Evolutionary conservation across 1,140 invertebrate genomes (phyloP).

Genomic region (Samia ricini): DNA sequence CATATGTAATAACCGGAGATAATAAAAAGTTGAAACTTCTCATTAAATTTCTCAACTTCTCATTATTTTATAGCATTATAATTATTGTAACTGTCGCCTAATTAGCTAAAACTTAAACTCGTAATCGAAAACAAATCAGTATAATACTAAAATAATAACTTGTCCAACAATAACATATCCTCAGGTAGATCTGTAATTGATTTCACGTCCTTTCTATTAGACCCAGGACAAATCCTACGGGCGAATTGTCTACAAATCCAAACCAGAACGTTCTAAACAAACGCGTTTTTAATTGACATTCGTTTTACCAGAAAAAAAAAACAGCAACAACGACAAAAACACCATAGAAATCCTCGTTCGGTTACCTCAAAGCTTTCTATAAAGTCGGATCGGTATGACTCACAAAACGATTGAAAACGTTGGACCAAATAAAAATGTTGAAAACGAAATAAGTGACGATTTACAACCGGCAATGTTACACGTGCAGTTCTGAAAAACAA

Average conservation of each 20-base stretch:
- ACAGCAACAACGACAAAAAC: no score
- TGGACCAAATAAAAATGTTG: conserved; percentile 3
- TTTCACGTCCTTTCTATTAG: not conserved
- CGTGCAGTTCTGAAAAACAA: conserved; percentile 20
- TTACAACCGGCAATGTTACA: conserved; percentile 22
- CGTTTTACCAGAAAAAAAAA: not conserved
- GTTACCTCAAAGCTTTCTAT: not conserved
- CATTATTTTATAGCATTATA: no score
- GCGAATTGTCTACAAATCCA: not conserved
- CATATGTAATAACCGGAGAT: no score
- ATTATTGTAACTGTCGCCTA: no score
- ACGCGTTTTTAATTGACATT: not conserved
- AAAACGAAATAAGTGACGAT: conserved; percentile 51
- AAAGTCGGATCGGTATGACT: not conserved
- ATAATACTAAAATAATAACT: no score
- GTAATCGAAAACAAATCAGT: no score
- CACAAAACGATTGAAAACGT: not conserved
- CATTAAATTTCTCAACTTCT: no score
- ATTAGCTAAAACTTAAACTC: no score
- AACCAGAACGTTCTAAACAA: not conserved
- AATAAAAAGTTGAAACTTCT: no score
- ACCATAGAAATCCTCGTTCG: not conserved
- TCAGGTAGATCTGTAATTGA: not conserved
- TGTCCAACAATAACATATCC: no score
- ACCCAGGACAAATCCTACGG: not conserved